A percentile compares a stretch with the other conserved stretches of the same genome.
phyloP scores from a whole-genome alignment of 2,888 invertebrate species.

The Caenorhabditis panamensis region DNA sequence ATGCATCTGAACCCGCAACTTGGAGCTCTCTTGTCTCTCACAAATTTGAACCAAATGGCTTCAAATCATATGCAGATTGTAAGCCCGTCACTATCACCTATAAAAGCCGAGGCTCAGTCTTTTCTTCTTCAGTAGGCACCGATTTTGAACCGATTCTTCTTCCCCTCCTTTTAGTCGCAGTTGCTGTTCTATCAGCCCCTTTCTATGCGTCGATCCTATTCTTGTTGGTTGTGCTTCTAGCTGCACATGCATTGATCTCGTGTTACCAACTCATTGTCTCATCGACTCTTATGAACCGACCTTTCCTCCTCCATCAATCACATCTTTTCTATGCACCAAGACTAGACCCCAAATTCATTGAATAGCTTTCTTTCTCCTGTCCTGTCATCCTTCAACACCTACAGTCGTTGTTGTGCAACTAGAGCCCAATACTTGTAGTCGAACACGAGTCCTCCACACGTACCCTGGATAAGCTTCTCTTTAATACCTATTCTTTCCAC shows the following conservation, averaged over 20 bases:
- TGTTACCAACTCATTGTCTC: slow-evolving; percentile 57
- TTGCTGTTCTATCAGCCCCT: slow-evolving; percentile 23
- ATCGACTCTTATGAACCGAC: slow-evolving; percentile 51
- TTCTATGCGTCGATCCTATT: slow-evolving; percentile 61
- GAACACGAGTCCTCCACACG: slow-evolving; percentile 57
- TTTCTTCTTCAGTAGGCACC: slow-evolving; percentile 66
- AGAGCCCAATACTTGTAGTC: slow-evolving; percentile 62
- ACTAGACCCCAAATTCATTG: slow-evolving; percentile 51
- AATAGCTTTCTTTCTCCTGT: slow-evolving; percentile 12
- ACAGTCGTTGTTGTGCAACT: slow-evolving; percentile 37
- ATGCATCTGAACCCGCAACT: slow-evolving; percentile 51
- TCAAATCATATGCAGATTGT: slow-evolving; percentile 44
- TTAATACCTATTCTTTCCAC: slow-evolving; percentile 19
- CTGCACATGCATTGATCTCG: slow-evolving; percentile 65
- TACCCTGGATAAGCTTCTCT: slow-evolving; percentile 27
- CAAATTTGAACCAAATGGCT: slow-evolving; percentile 47
- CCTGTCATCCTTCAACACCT: slow-evolving; percentile 11
- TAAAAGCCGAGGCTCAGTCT: slow-evolving; percentile 63
- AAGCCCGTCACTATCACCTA: slow-evolving; percentile 61
- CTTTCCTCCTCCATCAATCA: slow-evolving; percentile 15
- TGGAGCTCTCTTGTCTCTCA: slow-evolving; percentile 47
- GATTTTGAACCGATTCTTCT: slow-evolving; percentile 32
- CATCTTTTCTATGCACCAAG: slow-evolving; percentile 49
- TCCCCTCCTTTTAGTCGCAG: neutral
- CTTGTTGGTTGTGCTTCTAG: slow-evolving; percentile 62